Evolutionary conservation across 1,140 invertebrate genomes (phyloP), one percentile per base, ranked within the genome.

Genomic region (Anastrepha ludens): DNA sequence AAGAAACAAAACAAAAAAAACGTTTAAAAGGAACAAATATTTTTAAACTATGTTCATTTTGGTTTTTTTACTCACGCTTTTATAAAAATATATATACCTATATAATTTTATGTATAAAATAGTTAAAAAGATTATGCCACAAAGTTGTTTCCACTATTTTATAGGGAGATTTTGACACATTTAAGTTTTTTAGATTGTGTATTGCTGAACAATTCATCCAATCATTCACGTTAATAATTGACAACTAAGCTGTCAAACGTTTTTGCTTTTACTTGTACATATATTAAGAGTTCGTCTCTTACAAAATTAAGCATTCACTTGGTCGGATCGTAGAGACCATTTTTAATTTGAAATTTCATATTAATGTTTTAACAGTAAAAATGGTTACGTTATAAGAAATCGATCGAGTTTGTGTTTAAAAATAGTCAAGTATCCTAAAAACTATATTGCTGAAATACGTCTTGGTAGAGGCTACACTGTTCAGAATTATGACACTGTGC

Each of bases 21-120:
- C 50, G 8, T 9, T 41, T 29, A 39, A 55, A 81, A 81, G 74
- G 74, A 81, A 81, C 74, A 20, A 81, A 55, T 74, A 15, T 58
- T 81, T 81, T 6, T 55, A 8, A 81, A 50, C 6, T 1, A n/a
- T 81, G 47, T 81, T 9, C 47, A 29, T 3, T 81, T 81, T 29
- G n/a, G 15, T 74, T 81, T 55, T n/a, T 29, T 81, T 6, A 11
- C 13, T 50, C 20, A 44, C 11, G 20, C 17, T 55, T 86, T 86
- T 86, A 86, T 86, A 86, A 60, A 86, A 60, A 86, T 86, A 86
- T 62, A 62, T 86, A 11, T 41, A 39, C 15, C 2, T 86, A 60
- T 62, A 6, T 62, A 39, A 39, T 60, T 59, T 29, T 41, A 59
- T 60, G 29, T 20, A 3, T 44, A n/a, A 1, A 13, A 20, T 59